These are phyloP conservation scores for Monochamus saltuarius DNA, from an alignment of 1,140 invertebrate genomes.

Conservation along the genomic window DNA sequence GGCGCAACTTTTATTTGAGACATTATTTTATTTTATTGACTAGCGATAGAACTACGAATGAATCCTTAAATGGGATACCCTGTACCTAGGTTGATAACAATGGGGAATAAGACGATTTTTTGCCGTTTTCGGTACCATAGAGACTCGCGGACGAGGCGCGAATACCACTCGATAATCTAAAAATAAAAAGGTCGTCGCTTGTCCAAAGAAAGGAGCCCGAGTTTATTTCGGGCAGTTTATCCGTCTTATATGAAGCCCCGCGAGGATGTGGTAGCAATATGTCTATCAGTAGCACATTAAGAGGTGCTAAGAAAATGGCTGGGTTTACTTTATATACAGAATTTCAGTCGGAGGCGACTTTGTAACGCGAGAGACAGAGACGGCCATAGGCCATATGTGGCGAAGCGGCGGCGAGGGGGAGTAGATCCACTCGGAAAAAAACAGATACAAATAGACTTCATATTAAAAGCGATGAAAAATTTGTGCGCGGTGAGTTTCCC, in stretches of 20 bases:
- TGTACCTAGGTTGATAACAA: too few relatives aligned
- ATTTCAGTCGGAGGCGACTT: constrained; percentile 34
- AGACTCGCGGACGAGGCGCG: too few relatives aligned
- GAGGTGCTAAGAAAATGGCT: constrained; percentile 36
- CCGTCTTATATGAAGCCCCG: constrained; percentile 14
- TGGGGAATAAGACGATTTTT: too few relatives aligned
- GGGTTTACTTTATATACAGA: constrained; percentile 35
- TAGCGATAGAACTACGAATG: too few relatives aligned
- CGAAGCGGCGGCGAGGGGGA: constrained; percentile 6
- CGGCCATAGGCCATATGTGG: constrained; percentile 19
- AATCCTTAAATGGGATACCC: too few relatives aligned
- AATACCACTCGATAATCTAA: too few relatives aligned
- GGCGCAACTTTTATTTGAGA: too few relatives aligned
- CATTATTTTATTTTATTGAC: too few relatives aligned
- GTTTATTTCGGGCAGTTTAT: constrained; percentile 11
- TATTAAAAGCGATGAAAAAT: constrained; percentile 20
- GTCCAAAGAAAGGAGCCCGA: neutral
- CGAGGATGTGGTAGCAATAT: constrained; percentile 35
- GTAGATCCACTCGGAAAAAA: constrained; percentile 15
- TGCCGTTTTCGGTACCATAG: too few relatives aligned
- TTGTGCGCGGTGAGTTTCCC: constrained; percentile 2
- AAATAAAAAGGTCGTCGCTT: too few relatives aligned
- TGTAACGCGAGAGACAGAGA: constrained; percentile 25
- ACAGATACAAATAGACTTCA: constrained; percentile 25
- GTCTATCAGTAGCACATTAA: constrained; percentile 34